phyloP scores from a whole-genome alignment of 2,113 vertebrate species.

The Mastomys natalensis region DNA sequence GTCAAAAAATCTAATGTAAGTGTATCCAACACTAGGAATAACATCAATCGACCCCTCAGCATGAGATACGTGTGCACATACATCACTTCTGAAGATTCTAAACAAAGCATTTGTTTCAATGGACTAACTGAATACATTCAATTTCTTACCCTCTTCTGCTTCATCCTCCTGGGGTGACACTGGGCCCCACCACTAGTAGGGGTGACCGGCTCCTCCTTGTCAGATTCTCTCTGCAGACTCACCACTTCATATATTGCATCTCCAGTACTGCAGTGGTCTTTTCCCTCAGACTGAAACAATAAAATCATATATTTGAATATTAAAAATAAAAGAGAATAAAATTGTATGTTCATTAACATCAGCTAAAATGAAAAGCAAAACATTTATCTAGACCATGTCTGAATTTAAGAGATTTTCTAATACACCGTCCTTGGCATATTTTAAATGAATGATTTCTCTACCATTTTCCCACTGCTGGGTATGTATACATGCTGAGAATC shows the following conservation, averaged over 20 bases:
- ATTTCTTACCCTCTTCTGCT: slow-evolving; percentile 92
- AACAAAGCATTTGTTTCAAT: not conserved
- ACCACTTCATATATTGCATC: slow-evolving; percentile 96
- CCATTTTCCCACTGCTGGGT: not conserved
- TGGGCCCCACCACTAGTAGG: slow-evolving; percentile 87
- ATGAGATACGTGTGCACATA: accelerated
- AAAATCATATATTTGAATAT: slow-evolving; percentile 39
- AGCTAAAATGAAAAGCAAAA: slow-evolving; percentile 6
- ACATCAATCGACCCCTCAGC: not conserved
- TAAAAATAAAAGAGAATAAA: slow-evolving; percentile 21
- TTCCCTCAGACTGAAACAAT: slow-evolving; percentile 89
- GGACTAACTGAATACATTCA: not conserved
- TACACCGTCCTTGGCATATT: not conserved
- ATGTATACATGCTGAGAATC: not conserved
- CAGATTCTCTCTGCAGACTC: slow-evolving; percentile 94
- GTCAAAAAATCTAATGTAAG: not conserved
- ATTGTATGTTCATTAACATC: not conserved
- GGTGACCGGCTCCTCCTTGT: slow-evolving; percentile 87
- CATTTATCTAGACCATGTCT: not conserved
- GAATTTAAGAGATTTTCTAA: not conserved
- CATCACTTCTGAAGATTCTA: not conserved
- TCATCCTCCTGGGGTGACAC: slow-evolving; percentile 94
- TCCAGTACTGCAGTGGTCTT: slow-evolving; percentile 87
- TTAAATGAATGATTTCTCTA: not conserved
- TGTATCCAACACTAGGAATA: not conserved